Conservation (phyloP, 2,888 invertebrate species). For the Fragum whitleyi region DNA sequence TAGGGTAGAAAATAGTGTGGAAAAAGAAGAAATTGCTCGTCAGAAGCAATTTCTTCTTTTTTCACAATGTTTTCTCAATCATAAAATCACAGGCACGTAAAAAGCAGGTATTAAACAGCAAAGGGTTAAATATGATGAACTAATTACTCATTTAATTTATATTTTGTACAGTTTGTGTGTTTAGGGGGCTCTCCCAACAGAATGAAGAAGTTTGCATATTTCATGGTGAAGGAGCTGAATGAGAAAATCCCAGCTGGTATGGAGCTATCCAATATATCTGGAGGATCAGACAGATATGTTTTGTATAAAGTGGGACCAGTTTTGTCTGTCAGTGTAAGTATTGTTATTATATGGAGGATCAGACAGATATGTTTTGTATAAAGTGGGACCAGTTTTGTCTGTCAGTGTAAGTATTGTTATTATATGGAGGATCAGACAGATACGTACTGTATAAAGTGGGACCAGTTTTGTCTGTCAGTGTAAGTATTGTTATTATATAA, state of each 20-base stretch:
- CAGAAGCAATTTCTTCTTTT: no score
- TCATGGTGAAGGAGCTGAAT: slow-evolving; percentile 94
- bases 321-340: slow-evolving; percentile 89
- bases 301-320: slow-evolving; percentile 98
- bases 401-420: no score
- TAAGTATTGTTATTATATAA: slow-evolving; percentile 87
- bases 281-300: slow-evolving; percentile 94
- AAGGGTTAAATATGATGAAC: no score
- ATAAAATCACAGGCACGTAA: no score
- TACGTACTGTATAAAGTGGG: slow-evolving; percentile 98
- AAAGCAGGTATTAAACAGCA: no score
- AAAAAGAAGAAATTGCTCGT: no score
- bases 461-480: slow-evolving; percentile 92
- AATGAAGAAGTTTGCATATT: slow-evolving; percentile 96
- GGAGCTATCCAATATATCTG: slow-evolving; percentile 92
- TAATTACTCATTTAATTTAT: no score
- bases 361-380: no score
- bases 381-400: no score
- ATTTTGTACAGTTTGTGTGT: slow-evolving; percentile 96
- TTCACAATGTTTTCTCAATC: no score
- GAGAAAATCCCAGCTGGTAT: slow-evolving; percentile 74
- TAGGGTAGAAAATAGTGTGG: no score
- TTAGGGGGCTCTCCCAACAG: slow-evolving; percentile 98
- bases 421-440: slow-evolving; percentile 93
- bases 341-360: no score